These are phyloP conservation scores for Sycophaga agraensis DNA, from an alignment of 1,140 invertebrate genomes.

Conservation along the genomic window DNA sequence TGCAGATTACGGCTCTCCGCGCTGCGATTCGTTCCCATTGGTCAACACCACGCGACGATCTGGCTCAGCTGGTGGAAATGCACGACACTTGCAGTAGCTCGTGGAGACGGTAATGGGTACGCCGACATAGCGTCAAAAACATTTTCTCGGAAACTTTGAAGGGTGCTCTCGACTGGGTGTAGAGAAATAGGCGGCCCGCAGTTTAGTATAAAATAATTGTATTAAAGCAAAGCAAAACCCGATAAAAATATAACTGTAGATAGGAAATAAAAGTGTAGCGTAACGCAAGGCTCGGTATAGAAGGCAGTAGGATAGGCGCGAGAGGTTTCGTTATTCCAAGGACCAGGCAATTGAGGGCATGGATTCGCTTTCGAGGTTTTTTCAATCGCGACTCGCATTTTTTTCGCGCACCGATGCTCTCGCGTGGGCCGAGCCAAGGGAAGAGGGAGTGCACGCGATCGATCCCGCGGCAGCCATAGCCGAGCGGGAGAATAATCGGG, in stretches of 20 bases:
- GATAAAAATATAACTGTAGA: neutral
- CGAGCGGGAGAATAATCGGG: no score
- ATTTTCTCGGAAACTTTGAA: no score
- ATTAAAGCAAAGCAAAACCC: neutral
- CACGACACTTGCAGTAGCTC: no score
- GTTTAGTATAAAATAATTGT: no score
- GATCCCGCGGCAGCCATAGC: neutral
- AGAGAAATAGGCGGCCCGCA: no score
- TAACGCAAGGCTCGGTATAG: neutral
- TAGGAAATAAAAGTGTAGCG: conserved; percentile 11
- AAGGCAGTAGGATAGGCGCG: no score
- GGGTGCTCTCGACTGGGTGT: neutral
- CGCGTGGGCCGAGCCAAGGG: neutral
- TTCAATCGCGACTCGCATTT: conserved; percentile 20
- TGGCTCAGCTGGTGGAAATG: neutral
- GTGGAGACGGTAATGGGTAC: no score
- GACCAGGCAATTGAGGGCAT: conserved; percentile 29
- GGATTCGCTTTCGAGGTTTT: conserved; percentile 26
- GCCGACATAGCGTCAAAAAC: no score
- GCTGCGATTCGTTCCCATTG: neutral
- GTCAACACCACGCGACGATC: neutral
- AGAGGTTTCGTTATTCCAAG: conserved; percentile 22
- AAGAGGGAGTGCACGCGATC: no score
- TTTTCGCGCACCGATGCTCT: conserved; percentile 1
- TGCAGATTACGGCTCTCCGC: no score